Evolutionary conservation across 2,888 invertebrate genomes (phyloP).

Genomic region (Apamea epomidion): DNA sequence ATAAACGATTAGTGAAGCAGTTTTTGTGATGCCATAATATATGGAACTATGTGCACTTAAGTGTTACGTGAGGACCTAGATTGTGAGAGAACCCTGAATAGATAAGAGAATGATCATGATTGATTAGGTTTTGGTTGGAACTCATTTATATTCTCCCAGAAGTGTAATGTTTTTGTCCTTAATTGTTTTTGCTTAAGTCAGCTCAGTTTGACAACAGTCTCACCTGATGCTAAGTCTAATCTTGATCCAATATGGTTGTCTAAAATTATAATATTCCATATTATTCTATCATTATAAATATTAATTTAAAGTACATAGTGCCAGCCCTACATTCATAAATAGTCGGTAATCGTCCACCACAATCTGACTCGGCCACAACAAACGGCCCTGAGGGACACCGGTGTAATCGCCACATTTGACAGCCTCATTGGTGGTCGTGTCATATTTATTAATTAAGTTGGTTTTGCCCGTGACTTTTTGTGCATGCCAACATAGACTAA

Average conservation of each 20-base stretch:
- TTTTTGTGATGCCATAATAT: conserved; percentile 57
- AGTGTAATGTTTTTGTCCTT: not conserved
- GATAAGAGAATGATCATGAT: conserved; percentile 19
- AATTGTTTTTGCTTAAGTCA: conserved; percentile 6
- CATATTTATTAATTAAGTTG: conserved; percentile 37
- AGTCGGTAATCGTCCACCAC: conserved; percentile 27
- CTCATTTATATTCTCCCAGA: conserved; percentile 10
- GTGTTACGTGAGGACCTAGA: conserved; percentile 35
- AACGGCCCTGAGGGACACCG: conserved; percentile 43
- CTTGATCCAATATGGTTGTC: not conserved
- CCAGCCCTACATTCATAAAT: conserved; percentile 21
- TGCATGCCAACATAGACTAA: conserved; percentile 5
- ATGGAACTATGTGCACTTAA: conserved; percentile 42
- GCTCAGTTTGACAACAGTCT: not conserved
- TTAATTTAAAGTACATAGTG: not conserved
- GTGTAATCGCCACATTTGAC: conserved; percentile 42
- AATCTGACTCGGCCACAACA: conserved; percentile 41
- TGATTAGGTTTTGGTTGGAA: conserved; percentile 8
- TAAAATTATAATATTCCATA: not conserved
- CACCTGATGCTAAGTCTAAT: conserved; percentile 9
- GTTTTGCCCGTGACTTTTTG: not conserved
- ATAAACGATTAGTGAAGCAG: conserved; percentile 60
- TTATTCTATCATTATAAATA: not conserved
- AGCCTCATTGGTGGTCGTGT: conserved; percentile 32
- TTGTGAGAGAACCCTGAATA: conserved; percentile 1